Base-by-base conservation (phyloP, 2,797 vertebrate species). In the Paramormyrops hopkinsi region DNA sequence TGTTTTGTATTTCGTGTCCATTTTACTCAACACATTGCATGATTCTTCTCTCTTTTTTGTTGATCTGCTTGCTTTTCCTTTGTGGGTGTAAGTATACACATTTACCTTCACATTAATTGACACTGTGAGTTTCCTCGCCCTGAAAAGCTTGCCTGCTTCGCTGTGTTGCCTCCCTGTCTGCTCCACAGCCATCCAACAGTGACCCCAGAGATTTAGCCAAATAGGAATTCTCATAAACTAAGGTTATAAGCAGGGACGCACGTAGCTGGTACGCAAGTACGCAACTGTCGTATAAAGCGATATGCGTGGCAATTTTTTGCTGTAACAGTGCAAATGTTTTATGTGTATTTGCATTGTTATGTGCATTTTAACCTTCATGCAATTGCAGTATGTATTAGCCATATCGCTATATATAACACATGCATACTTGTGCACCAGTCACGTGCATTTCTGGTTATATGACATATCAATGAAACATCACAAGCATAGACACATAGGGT, bases 41-140 rank as follows among this genome's bases (percentile, higher is more conserved):
- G 92, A 90, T 94, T 87, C 9, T 90, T 93, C 95, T 92, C 94
- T 91, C 92, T 59, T 59, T 22, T 92, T 87, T 33, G 93, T 95
- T 94, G 92, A 92, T 94, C 94, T 94, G 91, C 95, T 94, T 94
- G 92, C 92, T 95, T 95, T 96, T 88, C 94, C 85, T 96, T 95
- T 96, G 93, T 92, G 46, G 86, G 86, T 91, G 93, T 96, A 96
- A 96, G 96, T 96, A 96, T 96, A 84, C 92, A 92, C 94, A 89
- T 92, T 93, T 90, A 33, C 88, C 93, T 93, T 93, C 25, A 92
- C 7, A 0, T 46, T 88, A 65, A 25, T 37, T 22, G 88, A 88
- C 50, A 54, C 22, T 48, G 25, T n/a, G 44, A n/a, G 65, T 12
- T 41, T 90, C 79, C 62, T 65, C 33, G 3, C 46, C 12, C 76